These are phyloP conservation scores for Poeciliopsis turneri DNA, from an alignment of 2,797 vertebrate genomes.

Conservation along the genomic window DNA sequence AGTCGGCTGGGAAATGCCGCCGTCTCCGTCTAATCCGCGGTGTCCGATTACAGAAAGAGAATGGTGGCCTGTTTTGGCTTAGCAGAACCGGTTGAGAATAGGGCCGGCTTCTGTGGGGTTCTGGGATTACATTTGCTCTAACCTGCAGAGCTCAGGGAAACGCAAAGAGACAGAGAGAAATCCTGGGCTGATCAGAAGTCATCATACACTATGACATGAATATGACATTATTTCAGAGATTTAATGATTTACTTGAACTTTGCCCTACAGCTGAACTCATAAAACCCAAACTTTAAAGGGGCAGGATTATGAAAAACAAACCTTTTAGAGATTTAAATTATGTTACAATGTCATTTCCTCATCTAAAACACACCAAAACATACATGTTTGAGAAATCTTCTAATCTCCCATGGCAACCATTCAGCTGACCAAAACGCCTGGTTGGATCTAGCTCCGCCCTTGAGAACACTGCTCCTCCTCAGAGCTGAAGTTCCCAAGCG, in stretches of 20 bases:
- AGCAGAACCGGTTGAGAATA: slow-evolving; percentile 63
- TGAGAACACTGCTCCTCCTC: too few species aligned
- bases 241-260: neutral
- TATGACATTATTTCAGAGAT: neutral
- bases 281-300: too few species aligned
- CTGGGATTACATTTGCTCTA: slow-evolving; percentile 68
- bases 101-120: slow-evolving; percentile 55
- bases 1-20: slow-evolving; percentile 63
- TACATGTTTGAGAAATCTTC: too few species aligned
- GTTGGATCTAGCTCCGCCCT: too few species aligned
- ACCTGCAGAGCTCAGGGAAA: slow-evolving; percentile 42
- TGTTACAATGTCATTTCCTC: too few species aligned
- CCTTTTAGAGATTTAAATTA: too few species aligned
- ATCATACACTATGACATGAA: neutral
- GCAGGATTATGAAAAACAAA: too few species aligned
- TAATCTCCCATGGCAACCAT: too few species aligned
- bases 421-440: too few species aligned
- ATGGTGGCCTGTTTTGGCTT: slow-evolving; percentile 70
- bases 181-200: slow-evolving; percentile 33
- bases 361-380: too few species aligned
- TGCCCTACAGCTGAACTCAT: neutral
- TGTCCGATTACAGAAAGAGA: slow-evolving; percentile 69
- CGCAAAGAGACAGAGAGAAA: slow-evolving; percentile 14
- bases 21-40: slow-evolving; percentile 60
- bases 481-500: too few species aligned